Conservation (phyloP, 1,140 invertebrate species). For the Drosophila tsacasi region DNA sequence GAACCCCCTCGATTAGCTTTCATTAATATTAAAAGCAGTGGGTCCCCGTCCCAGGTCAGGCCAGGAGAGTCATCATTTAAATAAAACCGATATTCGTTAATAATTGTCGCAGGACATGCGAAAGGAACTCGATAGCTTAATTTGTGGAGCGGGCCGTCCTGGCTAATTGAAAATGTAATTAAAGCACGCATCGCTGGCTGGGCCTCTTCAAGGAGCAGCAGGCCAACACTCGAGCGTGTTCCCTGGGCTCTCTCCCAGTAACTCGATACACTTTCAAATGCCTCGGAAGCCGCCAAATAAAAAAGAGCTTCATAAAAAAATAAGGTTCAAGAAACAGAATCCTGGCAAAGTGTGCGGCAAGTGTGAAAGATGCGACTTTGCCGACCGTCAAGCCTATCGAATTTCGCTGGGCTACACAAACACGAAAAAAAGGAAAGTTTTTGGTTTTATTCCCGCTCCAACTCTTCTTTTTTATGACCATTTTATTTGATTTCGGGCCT, state of each 20-base stretch:
- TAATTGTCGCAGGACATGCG: constrained; percentile 83
- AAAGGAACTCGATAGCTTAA: constrained; percentile 80
- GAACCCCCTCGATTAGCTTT: constrained; percentile 48
- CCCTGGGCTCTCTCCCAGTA: constrained; percentile 62
- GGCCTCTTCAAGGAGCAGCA: constrained; percentile 53
- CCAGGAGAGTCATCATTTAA: constrained; percentile 72
- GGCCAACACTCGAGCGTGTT: constrained; percentile 46
- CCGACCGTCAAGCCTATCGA: constrained; percentile 69
- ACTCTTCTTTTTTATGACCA: constrained; percentile 26
- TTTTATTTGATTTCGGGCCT: constrained; percentile 51
- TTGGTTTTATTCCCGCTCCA: constrained; percentile 16
- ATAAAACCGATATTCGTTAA: constrained; percentile 82
- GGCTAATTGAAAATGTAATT: constrained; percentile 84
- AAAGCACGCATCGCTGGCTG: constrained; percentile 71
- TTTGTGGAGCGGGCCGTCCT: constrained; percentile 55
- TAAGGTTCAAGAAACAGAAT: constrained; percentile 31
- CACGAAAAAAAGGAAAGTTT: constrained; percentile 49
- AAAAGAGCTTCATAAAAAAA: constrained; percentile 1
- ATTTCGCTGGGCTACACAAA: constrained; percentile 54
- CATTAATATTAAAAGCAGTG: constrained; percentile 76
- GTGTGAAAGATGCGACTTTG: constrained; percentile 73
- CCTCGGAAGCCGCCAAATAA: constrained; percentile 35
- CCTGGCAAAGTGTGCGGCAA: constrained; percentile 75
- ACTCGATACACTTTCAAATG: constrained; percentile 76
- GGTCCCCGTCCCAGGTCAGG: background rate